Percentiles rank a stretch among this genome's conserved stretches.
These are phyloP conservation scores for Marasmarcha lunaedactyla DNA, from an alignment of 2,888 invertebrate species.

Conservation along the genomic window DNA sequence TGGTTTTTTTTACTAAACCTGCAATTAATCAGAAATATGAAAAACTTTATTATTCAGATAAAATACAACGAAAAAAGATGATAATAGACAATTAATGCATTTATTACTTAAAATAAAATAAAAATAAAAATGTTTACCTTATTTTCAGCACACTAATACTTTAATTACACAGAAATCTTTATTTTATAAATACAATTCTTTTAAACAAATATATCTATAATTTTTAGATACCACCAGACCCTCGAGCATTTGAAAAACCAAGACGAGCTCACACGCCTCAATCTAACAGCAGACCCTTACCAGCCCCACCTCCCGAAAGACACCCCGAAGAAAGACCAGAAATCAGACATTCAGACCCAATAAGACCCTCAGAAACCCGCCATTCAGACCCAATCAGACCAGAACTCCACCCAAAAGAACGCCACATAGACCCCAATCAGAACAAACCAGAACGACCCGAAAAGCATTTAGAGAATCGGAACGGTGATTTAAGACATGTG, in stretches of 20 bases:
- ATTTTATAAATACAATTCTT: no score
- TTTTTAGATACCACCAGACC: constrained; percentile 52
- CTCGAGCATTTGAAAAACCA: constrained; percentile 57
- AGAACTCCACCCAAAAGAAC: constrained; percentile 5
- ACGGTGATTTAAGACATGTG: constrained; percentile 20
- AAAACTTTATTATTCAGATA: no score
- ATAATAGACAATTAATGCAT: no score
- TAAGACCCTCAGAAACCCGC: neutral
- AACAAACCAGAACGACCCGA: constrained; percentile 14
- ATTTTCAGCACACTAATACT: no score
- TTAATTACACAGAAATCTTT: no score
- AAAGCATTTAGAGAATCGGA: constrained; percentile 10
- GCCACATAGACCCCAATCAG: constrained; percentile 4
- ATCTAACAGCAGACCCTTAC: constrained; percentile 52
- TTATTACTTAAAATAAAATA: no score
- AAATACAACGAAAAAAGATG: no score
- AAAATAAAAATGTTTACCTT: no score
- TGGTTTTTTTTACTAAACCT: no score
- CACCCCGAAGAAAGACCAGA: constrained; percentile 17
- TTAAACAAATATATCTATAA: no score
- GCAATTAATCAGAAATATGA: no score
- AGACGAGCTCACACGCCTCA: constrained; percentile 56
- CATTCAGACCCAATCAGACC: constrained; percentile 2
- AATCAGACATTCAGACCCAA: constrained; percentile 4
- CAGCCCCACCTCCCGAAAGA: constrained; percentile 49